Evolutionary conservation across 1,140 invertebrate genomes (phyloP), one percentile per base, ranked within the genome.

Genomic region (Venustaconcha ellipsiformis): DNA sequence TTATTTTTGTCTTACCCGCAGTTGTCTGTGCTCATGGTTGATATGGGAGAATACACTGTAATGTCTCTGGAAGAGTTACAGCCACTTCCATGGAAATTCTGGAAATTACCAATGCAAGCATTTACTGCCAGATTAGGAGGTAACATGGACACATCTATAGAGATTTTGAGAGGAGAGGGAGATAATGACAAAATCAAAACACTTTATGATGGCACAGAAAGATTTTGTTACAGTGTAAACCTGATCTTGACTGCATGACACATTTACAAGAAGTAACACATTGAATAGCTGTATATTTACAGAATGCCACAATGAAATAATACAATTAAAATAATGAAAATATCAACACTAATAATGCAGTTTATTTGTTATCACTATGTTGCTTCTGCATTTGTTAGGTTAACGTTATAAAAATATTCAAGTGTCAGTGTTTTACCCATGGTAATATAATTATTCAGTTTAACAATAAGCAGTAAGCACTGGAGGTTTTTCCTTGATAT

Each of bases 121-220:
- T 23, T 81, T 23, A 72, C 63, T 37, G 78, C 74, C 14, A 76
- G 70, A 65, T 57, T 81, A 2, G 71, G 78, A n/a, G 71, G 80
- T 81, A 74, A 60, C 74, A 48, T 48, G 11, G 6, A 11, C 37
- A 48, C 37, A 48, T 1, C 6, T 48, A 48, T 8, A 48, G 37
- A 48, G 37, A 48, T 1, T 48, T 4, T 4, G 37, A 48, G 11
- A 48, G 11, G 37, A 48, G 37, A 48, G 37, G 37, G 37, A 48
- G 37, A 48, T 48, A 5, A 48, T 48, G 6, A 48, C 6, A 48
- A 8, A 48, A 48, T 8, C 6, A 48, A 6, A 48, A 48, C 6
- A 48, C 4, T 48, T 14, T 64, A 18, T 12, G 0, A 66, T 18
- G 59, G 59, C 11, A 14, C 59, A 60, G 4, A 60, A 60, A 18